Conservation (phyloP, 2,113 vertebrate genomes). For the Gobius niger region DNA sequence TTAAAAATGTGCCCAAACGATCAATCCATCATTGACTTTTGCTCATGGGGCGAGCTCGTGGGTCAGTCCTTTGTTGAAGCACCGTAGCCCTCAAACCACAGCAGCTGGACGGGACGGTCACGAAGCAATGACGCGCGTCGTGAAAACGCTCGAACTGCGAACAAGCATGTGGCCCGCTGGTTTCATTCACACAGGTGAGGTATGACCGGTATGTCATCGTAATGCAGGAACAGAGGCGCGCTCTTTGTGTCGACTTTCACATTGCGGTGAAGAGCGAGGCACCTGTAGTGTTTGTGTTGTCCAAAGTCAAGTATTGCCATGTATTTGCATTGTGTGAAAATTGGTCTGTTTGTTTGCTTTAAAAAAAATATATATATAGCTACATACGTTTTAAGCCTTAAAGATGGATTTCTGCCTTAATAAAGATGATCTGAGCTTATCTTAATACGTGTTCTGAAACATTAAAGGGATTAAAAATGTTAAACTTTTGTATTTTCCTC, state of each 20-base stretch:
- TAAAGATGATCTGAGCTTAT: too few species aligned
- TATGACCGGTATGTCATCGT: constrained; percentile 34
- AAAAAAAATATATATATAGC: too few species aligned
- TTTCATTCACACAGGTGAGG: constrained; percentile 25
- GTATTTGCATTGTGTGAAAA: too few species aligned
- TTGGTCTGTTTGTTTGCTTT: too few species aligned
- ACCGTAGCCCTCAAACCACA: not conserved
- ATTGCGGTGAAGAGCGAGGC: constrained; percentile 36
- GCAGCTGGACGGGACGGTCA: not conserved
- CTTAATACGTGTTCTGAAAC: too few species aligned
- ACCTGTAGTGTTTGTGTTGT: constrained; percentile 17
- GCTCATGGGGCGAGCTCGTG: not conserved
- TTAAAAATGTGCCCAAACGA: constrained; percentile 23
- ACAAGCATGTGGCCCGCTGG: constrained; percentile 12
- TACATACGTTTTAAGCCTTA: too few species aligned
- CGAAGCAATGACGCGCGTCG: not conserved
- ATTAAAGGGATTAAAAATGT: too few species aligned
- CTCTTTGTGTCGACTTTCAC: constrained; percentile 42
- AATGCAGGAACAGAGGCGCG: constrained; percentile 43
- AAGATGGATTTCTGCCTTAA: too few species aligned
- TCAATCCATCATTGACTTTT: not conserved
- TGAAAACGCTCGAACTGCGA: constrained; percentile 48
- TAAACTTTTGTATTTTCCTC: too few species aligned
- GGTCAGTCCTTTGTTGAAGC: not conserved
- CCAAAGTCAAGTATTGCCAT: not conserved